Conservation (phyloP, 2,113 vertebrate species). For the Aythya baeri region DNA sequence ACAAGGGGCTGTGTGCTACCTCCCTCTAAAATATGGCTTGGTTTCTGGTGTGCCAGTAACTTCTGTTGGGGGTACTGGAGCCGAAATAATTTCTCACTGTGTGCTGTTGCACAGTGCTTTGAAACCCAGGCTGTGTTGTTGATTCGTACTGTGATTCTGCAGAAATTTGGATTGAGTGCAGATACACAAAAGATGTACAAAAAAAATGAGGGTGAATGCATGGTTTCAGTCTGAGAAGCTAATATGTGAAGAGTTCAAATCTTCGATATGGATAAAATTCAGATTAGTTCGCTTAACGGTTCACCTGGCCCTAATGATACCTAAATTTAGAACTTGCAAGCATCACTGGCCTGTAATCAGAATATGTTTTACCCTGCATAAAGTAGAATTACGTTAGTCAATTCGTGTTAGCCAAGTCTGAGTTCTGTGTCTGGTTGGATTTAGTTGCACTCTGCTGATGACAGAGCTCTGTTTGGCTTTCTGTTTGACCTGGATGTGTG, state of each 20-base stretch:
- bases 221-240: not conserved
- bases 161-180: not conserved
- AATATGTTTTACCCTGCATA: constrained; percentile 69
- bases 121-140: not conserved
- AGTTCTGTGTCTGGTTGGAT: constrained; percentile 68
- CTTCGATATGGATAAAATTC: constrained; percentile 50
- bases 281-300: constrained; percentile 15
- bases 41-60: not conserved
- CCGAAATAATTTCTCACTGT: constrained; percentile 18
- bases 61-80: not conserved
- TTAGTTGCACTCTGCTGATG: constrained; percentile 59
- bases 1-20: not conserved
- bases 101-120: not conserved
- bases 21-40: not conserved
- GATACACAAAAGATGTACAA: not conserved
- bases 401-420: constrained; percentile 58
- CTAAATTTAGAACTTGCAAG: constrained; percentile 54
- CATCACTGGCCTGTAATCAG: constrained; percentile 60
- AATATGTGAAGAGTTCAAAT: not conserved
- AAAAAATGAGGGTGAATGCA: not conserved
- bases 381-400: constrained; percentile 71
- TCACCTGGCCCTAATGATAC: constrained; percentile 37
- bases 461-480: constrained; percentile 38
- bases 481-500: constrained; percentile 28
- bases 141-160: not conserved